Evolutionary conservation across 2,113 vertebrate species (phyloP).

Genomic region (Equus quagga): DNA sequence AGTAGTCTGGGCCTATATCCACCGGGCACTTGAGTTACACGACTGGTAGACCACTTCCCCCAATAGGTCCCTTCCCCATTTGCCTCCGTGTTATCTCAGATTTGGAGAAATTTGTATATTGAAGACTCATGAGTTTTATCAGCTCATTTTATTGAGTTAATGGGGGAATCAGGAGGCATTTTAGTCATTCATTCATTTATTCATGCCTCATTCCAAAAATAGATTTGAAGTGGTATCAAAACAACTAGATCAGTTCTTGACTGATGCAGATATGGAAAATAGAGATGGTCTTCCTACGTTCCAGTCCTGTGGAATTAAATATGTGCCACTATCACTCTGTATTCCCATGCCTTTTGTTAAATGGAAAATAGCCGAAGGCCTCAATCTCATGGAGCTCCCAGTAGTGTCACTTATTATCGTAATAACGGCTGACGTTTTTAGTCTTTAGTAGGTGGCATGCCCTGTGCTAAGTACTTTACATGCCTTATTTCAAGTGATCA

Average conservation of each 20-base stretch:
- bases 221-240: slow-evolving; percentile 34
- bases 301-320: slow-evolving; percentile 19
- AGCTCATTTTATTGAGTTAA: slow-evolving; percentile 22
- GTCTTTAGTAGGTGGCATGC: not conserved
- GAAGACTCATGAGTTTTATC: not conserved
- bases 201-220: slow-evolving; percentile 31
- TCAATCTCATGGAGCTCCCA: slow-evolving; percentile 10
- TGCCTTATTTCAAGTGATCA: slow-evolving; percentile 46
- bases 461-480: not conserved
- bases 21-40: not conserved
- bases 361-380: not conserved
- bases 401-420: not conserved
- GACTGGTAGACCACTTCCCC: not conserved
- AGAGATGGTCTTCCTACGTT: slow-evolving; percentile 37
- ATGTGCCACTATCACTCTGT: slow-evolving; percentile 6
- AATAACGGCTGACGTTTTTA: slow-evolving; percentile 19
- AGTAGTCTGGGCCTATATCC: not conserved
- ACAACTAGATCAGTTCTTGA: slow-evolving; percentile 18
- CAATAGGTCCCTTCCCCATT: not conserved
- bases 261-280: not conserved
- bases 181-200: not conserved
- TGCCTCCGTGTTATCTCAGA: not conserved
- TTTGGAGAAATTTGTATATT: slow-evolving; percentile 46
- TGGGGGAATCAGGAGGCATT: not conserved
- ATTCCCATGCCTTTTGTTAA: not conserved